These are phyloP conservation scores for Hylaeus anthracinus DNA, from an alignment of 1,140 invertebrate genomes.

Conservation along the genomic window DNA sequence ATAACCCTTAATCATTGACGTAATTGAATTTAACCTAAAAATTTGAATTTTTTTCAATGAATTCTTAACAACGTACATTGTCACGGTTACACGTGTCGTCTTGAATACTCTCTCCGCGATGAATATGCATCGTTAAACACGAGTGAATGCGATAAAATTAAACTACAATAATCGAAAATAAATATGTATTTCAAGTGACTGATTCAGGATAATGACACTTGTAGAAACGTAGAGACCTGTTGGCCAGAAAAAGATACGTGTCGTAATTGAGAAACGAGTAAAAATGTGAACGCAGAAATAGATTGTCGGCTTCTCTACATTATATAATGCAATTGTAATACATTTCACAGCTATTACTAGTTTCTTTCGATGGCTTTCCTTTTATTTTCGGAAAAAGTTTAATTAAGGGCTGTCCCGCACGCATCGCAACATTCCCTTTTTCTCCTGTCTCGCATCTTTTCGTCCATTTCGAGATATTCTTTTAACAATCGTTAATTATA, in stretches of 20 bases:
- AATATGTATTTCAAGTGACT: neutral
- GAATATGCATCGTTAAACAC: neutral
- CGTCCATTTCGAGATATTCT: conserved; percentile 27
- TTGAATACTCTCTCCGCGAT: neutral
- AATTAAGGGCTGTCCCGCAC: neutral
- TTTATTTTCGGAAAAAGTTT: neutral
- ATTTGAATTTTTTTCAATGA: neutral
- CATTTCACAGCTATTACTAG: neutral
- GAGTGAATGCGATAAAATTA: neutral
- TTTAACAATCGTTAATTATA: conserved; percentile 52
- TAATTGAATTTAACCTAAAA: neutral
- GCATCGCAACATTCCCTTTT: conserved; percentile 18
- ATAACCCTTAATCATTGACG: neutral
- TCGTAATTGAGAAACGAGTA: neutral
- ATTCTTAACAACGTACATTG: too few relatives aligned
- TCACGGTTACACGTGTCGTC: too few relatives aligned
- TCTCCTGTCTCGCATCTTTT: conserved; percentile 14
- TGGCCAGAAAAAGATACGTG: neutral
- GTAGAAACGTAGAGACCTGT: neutral
- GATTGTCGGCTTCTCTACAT: conserved; percentile 17
- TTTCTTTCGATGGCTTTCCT: neutral
- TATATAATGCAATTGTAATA: conserved; percentile 6
- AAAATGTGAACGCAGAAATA: conserved; percentile 4
- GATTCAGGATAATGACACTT: neutral
- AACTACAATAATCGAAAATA: neutral